Percentiles rank a stretch among this genome's conserved stretches.
These are phyloP conservation scores for Drosophila bunnanda DNA, from an alignment of 2,888 invertebrate species.

Conservation along the genomic window DNA sequence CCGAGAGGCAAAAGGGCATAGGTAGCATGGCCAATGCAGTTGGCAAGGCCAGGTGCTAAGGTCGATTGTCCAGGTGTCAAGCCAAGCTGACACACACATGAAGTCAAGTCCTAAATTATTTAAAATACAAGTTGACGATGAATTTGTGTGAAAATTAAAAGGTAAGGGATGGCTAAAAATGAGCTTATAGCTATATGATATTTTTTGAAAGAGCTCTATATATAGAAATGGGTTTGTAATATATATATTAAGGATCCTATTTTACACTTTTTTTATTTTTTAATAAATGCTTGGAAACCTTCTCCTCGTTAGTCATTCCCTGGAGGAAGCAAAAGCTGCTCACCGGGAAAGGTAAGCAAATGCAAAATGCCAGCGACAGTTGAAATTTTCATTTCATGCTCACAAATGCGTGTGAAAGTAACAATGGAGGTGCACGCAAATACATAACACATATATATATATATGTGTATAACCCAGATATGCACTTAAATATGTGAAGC, in stretches of 20 bases:
- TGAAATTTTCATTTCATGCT: slow-evolving; percentile 60
- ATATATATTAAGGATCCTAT: too few species aligned
- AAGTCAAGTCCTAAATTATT: slow-evolving; percentile 24
- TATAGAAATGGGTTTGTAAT: not conserved
- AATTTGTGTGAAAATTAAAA: not conserved
- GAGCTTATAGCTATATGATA: not conserved
- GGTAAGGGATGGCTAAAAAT: not conserved
- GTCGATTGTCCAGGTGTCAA: slow-evolving; percentile 8
- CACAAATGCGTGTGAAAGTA: slow-evolving; percentile 52
- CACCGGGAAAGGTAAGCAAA: slow-evolving; percentile 22
- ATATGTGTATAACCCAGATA: slow-evolving; percentile 1
- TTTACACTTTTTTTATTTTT: too few species aligned
- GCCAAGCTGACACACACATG: not conserved
- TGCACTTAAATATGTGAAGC: slow-evolving; percentile 24
- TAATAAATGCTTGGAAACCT: not conserved
- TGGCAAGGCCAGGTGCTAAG: slow-evolving; percentile 12
- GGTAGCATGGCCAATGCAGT: slow-evolving; percentile 15
- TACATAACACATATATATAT: not conserved
- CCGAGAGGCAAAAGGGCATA: slow-evolving; percentile 19
- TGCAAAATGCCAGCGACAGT: slow-evolving; percentile 48
- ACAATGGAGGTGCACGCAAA: slow-evolving; percentile 37
- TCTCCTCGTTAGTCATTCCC: not conserved
- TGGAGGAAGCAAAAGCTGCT: not conserved
- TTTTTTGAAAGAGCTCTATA: not conserved
- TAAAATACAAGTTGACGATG: slow-evolving; percentile 2